phyloP scores from a whole-genome alignment of 2,113 vertebrate species.

The Spea multiplicata region DNA sequence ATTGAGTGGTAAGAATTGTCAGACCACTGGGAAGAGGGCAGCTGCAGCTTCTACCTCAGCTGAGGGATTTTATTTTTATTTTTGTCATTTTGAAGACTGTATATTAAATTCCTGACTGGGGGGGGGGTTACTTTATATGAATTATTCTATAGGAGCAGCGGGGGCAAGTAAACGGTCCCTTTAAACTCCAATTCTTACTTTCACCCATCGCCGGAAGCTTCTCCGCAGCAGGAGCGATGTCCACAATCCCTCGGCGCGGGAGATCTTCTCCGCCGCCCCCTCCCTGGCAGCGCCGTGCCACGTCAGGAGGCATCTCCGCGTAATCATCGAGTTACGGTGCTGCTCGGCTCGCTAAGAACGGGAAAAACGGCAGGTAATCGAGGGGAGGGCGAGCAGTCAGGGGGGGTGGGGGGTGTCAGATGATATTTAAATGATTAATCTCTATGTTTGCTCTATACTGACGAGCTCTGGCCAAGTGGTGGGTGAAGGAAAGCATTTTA shows the following conservation, averaged over 20 bases:
- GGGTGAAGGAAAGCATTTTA: too few species aligned
- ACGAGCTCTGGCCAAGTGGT: too few species aligned
- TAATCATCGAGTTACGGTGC: conserved; percentile 66
- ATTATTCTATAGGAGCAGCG: too few species aligned
- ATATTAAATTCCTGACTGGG: too few species aligned
- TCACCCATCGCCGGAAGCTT: conserved; percentile 72
- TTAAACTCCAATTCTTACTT: conserved; percentile 60
- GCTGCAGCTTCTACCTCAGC: too few species aligned
- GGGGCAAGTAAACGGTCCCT: background rate
- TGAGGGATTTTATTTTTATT: too few species aligned
- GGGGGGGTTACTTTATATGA: too few species aligned
- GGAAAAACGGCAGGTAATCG: background rate
- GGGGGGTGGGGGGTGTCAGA: background rate
- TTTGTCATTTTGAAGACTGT: too few species aligned
- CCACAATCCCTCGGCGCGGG: conserved; percentile 68
- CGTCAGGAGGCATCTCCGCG: conserved; percentile 65
- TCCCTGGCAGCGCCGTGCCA: conserved; percentile 70
- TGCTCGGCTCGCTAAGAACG: conserved; percentile 72
- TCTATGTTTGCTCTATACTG: too few species aligned
- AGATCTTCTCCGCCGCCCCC: conserved; percentile 62
- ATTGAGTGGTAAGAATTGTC: too few species aligned
- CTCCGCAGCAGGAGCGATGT: conserved; percentile 65
- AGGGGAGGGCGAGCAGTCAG: background rate
- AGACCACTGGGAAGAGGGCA: too few species aligned
- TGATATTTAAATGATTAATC: too few species aligned